Percentiles rank a stretch among this genome's conserved stretches.
These are phyloP conservation scores for Rugalucina vietnamica DNA, from an alignment of 2,888 invertebrate species.

Conservation along the genomic window DNA sequence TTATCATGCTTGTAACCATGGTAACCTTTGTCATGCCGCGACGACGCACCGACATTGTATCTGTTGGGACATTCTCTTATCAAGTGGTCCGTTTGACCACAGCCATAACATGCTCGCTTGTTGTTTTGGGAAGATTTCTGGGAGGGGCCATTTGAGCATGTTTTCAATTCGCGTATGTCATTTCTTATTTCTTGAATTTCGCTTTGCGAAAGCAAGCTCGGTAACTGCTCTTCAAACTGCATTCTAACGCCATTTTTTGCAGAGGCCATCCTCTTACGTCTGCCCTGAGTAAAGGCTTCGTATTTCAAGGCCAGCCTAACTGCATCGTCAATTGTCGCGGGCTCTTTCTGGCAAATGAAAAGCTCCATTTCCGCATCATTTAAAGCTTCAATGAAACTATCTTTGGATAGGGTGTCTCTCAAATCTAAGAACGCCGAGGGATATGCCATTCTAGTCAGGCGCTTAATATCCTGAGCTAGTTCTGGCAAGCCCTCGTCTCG, in stretches of 20 bases:
- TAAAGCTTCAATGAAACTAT: not conserved
- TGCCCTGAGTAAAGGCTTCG: not conserved
- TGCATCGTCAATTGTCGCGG: not conserved
- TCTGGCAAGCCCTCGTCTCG: not conserved
- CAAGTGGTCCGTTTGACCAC: not conserved
- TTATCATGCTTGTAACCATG: too few species aligned
- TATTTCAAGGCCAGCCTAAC: not conserved
- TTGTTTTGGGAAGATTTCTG: not conserved
- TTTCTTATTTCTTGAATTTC: not conserved
- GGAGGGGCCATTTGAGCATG: not conserved
- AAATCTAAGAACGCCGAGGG: not conserved
- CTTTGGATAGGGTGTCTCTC: not conserved
- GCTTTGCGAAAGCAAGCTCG: not conserved
- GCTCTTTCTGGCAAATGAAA: slow-evolving; percentile 1
- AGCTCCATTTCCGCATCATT: not conserved
- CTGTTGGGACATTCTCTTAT: not conserved
- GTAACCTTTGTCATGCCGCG: too few species aligned
- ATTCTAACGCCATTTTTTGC: not conserved
- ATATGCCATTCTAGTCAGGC: slow-evolving; percentile 1
- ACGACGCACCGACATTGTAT: too few species aligned
- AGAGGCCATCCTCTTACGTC: not conserved
- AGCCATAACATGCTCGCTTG: not conserved
- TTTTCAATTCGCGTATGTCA: not conserved
- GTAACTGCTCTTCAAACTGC: not conserved
- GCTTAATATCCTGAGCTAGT: not conserved